Percentiles rank a stretch among this genome's conserved stretches.
Conservation (phyloP, 1,140 invertebrate species). For the Drosophila insularis region DNA sequence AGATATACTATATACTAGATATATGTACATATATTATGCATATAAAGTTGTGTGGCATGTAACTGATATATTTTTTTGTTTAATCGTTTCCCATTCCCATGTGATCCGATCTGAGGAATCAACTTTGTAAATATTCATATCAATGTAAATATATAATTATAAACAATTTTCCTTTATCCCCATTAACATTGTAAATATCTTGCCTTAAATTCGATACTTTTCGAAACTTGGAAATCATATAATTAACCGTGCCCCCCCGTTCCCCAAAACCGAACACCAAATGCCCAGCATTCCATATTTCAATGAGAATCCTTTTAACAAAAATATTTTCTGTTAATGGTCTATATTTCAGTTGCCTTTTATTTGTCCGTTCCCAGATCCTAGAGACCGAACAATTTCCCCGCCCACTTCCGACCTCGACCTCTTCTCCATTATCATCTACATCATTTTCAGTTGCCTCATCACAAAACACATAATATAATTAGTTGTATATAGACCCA, state of each 20-base stretch:
- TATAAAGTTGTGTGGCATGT: slow-evolving; percentile 5
- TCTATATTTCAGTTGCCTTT: slow-evolving; percentile 52
- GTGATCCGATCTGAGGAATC: slow-evolving; percentile 51
- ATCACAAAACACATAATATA: slow-evolving; percentile 33
- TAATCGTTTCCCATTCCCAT: slow-evolving; percentile 23
- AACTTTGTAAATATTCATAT: slow-evolving; percentile 52
- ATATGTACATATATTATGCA: slow-evolving; percentile 6
- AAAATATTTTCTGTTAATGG: slow-evolving; percentile 47
- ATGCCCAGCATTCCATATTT: slow-evolving; percentile 50
- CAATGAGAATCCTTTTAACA: slow-evolving; percentile 50
- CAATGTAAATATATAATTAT: slow-evolving; percentile 29
- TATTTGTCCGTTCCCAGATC: slow-evolving; percentile 56
- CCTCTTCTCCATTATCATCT: slow-evolving; percentile 13
- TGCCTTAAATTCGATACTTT: slow-evolving; percentile 38
- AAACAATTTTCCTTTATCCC: slow-evolving; percentile 34
- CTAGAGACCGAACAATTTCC: slow-evolving; percentile 28
- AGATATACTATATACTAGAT: slow-evolving; percentile 15
- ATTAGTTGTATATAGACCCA: slow-evolving; percentile 22
- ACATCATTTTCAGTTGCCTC: slow-evolving; percentile 55
- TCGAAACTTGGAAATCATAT: slow-evolving; percentile 58
- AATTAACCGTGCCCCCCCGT: background rate
- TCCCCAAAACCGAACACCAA: slow-evolving; percentile 12
- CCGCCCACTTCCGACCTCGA: background rate
- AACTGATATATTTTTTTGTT: background rate
- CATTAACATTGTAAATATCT: slow-evolving; percentile 37